Base-by-base conservation (phyloP, 1,140 invertebrate species). In the Hormaphis cornu region DNA sequence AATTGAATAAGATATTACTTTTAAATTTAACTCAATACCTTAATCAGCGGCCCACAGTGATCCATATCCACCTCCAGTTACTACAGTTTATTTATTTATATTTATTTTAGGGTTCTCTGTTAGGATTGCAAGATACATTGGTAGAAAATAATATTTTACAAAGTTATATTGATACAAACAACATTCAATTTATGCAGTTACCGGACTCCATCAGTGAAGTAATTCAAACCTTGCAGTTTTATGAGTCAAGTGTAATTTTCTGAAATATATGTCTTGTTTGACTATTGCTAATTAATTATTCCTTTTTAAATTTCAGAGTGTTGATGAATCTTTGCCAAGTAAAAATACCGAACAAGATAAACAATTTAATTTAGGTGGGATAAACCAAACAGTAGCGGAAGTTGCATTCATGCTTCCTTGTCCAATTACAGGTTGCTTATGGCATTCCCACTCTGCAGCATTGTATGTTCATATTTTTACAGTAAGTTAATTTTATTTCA, bases 381-480 rank as follows among this genome's bases (percentile, higher is more conserved):
- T n/a, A 24, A 58, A 58, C 2, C 20, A 66, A 1, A 66, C 42
- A 8, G 2, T 66, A 9, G 24, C 44, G 2, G 61, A 66, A 46
- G 33, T 66, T 50, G 44, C 61, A 20, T 50, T 20, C 6, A 66
- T 50, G 61, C 28, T 66, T 35, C 61, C 61, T 33, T 66, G 61
- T 66, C 61, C 61, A 37, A 33, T 66, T 28, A 28, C 61, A 50
- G 61, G 61, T 9, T 66, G 61, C 10, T 48, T 66, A 20, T 66
- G 61, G 61, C 50, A 66, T 46, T 66, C 61, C 16, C 44, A 50
- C 26, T 66, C 61, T 33, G 44, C 44, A 33, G 50, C 61, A 18
- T 48, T 66, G 24, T 66, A 66, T 66, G 61, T 66, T 20, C 61
- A 66, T 50, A 30, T 66, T 7, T 35, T 46, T 66, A 22, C 61